Evolutionary conservation across 2,797 vertebrate species (phyloP), one percentile per base, ranked within the genome.

Genomic region (Ambastaia sidthimunki): DNA sequence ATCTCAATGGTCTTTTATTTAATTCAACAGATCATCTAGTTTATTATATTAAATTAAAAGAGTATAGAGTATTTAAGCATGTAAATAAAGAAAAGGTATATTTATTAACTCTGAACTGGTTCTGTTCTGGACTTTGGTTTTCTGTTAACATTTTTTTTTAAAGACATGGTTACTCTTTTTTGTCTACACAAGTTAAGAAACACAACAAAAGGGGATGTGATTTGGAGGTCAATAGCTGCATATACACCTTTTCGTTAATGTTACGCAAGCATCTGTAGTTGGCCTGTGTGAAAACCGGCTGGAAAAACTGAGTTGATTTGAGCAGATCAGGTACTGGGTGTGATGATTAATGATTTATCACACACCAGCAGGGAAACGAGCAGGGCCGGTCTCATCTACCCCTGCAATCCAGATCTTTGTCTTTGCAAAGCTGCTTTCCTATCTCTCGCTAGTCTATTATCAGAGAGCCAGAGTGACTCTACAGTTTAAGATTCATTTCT

Each of bases 311-410:
- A 83, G 87, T 83, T 80, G 85, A 86, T 84, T 82, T 85, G 88
- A 86, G 70, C 87, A 85, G 93, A 93, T 93, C 93, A 91, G 89
- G 93, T 93, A 93, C 89, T 90, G 85, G 88, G 88, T 86, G 84
- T 84, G 85, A 83, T 93, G 91, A 94, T 94, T 89, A 94, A 94
- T 92, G 90, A 94, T 94, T 94, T 87, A 94, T 83, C 84, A 80
- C 78, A 85, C 82, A 91, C 90, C 90, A 91, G 91, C 92, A 86
- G 92, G 78, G 90, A 88, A 89, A 91, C 88, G 87, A 87, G 85
- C 82, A 87, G 55, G 31, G 65, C 68, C 50, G 90, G 89, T 89
- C 86, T 86, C 86, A 84, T 87, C 87, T 68, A 75, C 52, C 59
- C 23, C 74, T 37, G 59, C 67, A 82, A 52, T 88, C 76, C 52